Evolutionary conservation across 2,888 invertebrate genomes (phyloP).

Genomic region (Athalia cordata): DNA sequence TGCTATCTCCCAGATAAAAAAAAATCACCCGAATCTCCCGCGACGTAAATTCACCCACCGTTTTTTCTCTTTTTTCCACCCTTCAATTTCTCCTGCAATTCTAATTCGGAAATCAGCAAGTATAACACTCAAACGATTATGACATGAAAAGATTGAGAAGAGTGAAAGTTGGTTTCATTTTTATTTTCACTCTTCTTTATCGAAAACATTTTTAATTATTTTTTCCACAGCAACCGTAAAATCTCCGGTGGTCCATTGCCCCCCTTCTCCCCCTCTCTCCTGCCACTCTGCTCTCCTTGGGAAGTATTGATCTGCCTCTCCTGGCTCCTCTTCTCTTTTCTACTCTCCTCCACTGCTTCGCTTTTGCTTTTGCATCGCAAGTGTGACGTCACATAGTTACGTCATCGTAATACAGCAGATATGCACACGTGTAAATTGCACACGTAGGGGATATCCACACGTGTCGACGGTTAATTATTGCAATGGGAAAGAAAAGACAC

Average conservation of each 20-base stretch:
- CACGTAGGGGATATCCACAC: too few relatives aligned
- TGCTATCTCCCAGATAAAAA: too few relatives aligned
- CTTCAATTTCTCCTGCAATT: too few relatives aligned
- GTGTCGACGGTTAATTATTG: too few relatives aligned
- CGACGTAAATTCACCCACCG: too few relatives aligned
- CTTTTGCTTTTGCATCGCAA: not conserved
- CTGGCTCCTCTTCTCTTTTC: not conserved
- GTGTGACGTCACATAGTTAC: not conserved
- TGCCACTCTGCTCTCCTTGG: slow-evolving; percentile 10
- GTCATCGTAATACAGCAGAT: not conserved
- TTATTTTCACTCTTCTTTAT: not conserved
- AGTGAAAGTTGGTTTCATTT: not conserved
- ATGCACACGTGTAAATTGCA: not conserved
- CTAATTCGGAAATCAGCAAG: too few relatives aligned
- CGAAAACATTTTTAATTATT: not conserved
- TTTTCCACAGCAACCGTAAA: slow-evolving; percentile 5
- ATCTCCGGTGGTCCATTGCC: slow-evolving; percentile 25
- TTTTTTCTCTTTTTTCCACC: too few relatives aligned
- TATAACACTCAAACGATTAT: too few relatives aligned
- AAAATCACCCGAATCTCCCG: too few relatives aligned
- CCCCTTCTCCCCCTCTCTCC: not conserved
- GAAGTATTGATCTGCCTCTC: slow-evolving; percentile 28
- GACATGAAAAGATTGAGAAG: not conserved
- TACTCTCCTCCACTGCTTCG: not conserved
- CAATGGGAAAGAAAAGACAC: too few relatives aligned